phyloP scores from a whole-genome alignment of 2,797 vertebrate genomes.

The Rhynchonycteris naso region DNA sequence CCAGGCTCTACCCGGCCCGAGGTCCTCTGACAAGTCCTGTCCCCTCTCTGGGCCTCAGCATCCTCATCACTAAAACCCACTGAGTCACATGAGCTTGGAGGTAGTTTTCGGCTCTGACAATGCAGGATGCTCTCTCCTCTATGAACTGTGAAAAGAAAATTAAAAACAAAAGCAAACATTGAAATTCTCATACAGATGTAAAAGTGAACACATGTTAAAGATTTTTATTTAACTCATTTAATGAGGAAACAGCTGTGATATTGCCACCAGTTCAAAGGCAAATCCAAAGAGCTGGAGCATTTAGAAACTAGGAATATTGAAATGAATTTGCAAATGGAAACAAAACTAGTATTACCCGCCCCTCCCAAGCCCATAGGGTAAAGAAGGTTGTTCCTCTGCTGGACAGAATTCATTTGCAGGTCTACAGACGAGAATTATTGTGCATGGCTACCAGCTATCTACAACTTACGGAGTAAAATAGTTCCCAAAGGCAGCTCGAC shows the following conservation, averaged over 20 bases:
- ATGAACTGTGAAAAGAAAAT: slow-evolving; percentile 1
- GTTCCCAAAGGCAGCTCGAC: background rate
- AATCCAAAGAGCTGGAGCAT: background rate
- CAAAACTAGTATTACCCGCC: background rate
- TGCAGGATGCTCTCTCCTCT: background rate
- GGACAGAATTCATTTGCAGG: background rate
- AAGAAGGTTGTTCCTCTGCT: background rate
- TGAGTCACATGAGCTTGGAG: background rate
- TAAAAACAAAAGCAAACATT: slow-evolving; percentile 5
- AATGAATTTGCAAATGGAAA: background rate
- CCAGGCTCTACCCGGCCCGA: background rate
- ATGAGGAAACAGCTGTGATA: background rate
- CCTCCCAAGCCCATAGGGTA: too few relatives aligned
- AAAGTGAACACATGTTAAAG: background rate
- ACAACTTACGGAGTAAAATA: background rate
- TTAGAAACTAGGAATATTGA: background rate
- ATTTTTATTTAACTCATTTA: slow-evolving; percentile 29
- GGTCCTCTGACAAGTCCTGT: background rate
- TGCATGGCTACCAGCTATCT: background rate
- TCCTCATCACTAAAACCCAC: background rate
- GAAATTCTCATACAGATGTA: background rate
- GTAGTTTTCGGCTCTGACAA: background rate
- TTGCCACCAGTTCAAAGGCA: background rate
- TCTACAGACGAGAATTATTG: background rate
- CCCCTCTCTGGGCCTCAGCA: background rate